phyloP scores from a whole-genome alignment of 1,140 invertebrate species.

The Eupristina koningsbergeri region DNA sequence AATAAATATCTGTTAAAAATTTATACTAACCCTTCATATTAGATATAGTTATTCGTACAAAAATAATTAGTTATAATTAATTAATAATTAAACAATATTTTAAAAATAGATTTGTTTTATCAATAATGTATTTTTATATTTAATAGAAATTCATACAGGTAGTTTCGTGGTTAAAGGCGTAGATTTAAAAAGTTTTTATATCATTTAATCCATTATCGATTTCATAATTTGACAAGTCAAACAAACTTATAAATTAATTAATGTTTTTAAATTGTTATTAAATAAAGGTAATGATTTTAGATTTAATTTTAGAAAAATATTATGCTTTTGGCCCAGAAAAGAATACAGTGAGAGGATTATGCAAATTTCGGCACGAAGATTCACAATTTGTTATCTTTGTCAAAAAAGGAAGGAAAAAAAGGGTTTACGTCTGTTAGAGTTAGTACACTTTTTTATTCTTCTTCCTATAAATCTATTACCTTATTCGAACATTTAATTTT shows the following conservation, averaged over 20 bases:
- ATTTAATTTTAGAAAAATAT: slow-evolving; percentile 10
- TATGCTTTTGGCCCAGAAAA: background rate
- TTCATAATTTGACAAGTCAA: no score
- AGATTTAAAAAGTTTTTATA: no score
- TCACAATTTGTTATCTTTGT: background rate
- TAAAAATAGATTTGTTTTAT: no score
- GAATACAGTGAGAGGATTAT: background rate
- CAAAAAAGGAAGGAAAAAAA: background rate
- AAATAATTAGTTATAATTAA: no score
- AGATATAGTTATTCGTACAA: no score
- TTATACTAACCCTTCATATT: no score
- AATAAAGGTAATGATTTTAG: background rate
- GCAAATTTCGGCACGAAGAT: background rate
- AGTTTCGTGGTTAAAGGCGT: no score
- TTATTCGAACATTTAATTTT: background rate
- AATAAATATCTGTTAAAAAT: no score
- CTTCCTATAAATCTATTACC: background rate
- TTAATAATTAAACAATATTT: no score
- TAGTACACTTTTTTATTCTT: background rate
- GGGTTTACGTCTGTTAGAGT: background rate
- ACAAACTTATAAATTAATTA: background rate
- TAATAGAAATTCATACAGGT: no score
- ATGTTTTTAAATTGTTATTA: background rate
- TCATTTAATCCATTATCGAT: no score
- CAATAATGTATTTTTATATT: no score